Evolutionary conservation across 1,140 invertebrate genomes (phyloP).

Genomic region (Acromyrmex heyeri): DNA sequence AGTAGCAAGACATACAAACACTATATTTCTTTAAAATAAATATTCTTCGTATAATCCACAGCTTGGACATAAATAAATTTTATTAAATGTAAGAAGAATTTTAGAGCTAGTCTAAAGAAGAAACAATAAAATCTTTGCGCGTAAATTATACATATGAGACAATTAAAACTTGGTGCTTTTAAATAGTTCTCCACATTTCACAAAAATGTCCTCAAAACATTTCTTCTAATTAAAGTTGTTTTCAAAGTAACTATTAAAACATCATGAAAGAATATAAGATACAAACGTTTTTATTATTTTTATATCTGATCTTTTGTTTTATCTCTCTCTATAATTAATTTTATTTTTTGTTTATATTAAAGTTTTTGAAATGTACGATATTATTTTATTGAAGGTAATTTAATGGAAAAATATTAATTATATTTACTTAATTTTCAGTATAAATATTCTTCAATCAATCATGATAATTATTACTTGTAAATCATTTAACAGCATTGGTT

Average conservation of each 20-base stretch:
- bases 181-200: constrained; percentile 22
- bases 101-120: constrained; percentile 10
- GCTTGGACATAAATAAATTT: constrained; percentile 32
- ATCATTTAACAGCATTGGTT: not conserved
- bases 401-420: constrained; percentile 15
- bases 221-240: constrained; percentile 13
- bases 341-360: not conserved
- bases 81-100: constrained; percentile 6
- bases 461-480: not conserved
- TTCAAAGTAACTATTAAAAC: not conserved
- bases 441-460: not conserved
- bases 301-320: constrained; percentile 3
- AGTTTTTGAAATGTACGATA: not conserved
- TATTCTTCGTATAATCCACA: constrained; percentile 24
- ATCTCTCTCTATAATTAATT: not conserved
- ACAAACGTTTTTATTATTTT: not conserved
- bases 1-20: not conserved
- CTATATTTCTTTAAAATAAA: constrained; percentile 43
- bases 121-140: not conserved
- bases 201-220: not conserved
- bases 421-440: not conserved
- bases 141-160: not conserved
- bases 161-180: not conserved
- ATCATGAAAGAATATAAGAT: not conserved
- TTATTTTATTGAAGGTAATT: not conserved